Conservation (phyloP, 2,113 vertebrate genomes). For the Leucosticte australis region DNA sequence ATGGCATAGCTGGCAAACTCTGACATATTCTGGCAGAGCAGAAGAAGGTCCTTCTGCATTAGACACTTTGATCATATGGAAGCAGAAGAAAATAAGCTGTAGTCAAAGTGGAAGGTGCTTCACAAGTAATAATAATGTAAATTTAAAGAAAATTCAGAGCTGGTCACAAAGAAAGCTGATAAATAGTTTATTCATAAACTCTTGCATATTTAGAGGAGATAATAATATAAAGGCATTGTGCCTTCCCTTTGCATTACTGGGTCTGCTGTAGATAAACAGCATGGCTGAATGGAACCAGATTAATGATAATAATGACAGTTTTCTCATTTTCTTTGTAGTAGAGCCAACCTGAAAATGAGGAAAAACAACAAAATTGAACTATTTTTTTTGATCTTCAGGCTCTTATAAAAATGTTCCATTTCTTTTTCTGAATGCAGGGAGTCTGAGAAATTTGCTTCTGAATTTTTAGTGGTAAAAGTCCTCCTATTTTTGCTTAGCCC, state of each 20-base stretch:
- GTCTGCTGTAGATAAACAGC: slow-evolving; percentile 46
- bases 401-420: background rate
- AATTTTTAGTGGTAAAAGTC: background rate
- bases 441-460: background rate
- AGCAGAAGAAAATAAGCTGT: background rate
- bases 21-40: background rate
- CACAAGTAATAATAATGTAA: background rate
- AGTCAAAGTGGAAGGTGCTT: slow-evolving; percentile 14
- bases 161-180: slow-evolving; percentile 15
- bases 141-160: slow-evolving; percentile 52
- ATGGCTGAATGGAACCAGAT: slow-evolving; percentile 50
- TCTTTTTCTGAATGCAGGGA: slow-evolving; percentile 5
- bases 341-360: slow-evolving; percentile 24
- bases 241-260: slow-evolving; percentile 28
- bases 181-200: slow-evolving; percentile 60
- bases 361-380: slow-evolving; percentile 43
- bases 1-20: background rate
- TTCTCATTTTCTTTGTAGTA: slow-evolving; percentile 48
- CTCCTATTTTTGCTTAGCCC: background rate
- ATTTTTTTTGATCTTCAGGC: slow-evolving; percentile 25
- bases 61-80: background rate
- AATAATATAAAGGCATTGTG: slow-evolving; percentile 35
- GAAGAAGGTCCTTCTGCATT: background rate
- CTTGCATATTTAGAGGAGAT: slow-evolving; percentile 36
- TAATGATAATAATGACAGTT: slow-evolving; percentile 55